Percentiles rank a stretch among this genome's conserved stretches.
phyloP scores from a whole-genome alignment of 2,888 invertebrate genomes.

The Parasteatoda lunata region DNA sequence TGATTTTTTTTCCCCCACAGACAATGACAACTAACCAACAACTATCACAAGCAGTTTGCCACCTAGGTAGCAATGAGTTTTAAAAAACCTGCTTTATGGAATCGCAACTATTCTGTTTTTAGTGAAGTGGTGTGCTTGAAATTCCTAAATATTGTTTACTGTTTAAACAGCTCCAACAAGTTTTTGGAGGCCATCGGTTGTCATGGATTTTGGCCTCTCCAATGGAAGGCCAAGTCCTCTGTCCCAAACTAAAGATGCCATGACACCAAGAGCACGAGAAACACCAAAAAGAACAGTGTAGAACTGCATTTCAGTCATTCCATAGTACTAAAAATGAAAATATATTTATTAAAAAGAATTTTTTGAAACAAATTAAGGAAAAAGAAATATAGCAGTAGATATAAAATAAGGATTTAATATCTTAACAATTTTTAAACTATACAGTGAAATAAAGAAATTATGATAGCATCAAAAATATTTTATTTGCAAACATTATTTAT shows the following conservation, averaged over 20 bases:
- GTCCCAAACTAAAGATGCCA: constrained; percentile 89
- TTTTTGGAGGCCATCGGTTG: constrained; percentile 81
- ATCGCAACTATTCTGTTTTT: constrained; percentile 33
- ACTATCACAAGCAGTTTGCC: constrained; percentile 60
- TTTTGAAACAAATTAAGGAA: background rate
- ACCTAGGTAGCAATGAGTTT: constrained; percentile 29
- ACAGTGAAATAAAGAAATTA: too few relatives aligned
- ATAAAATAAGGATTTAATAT: too few relatives aligned
- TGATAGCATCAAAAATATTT: too few relatives aligned
- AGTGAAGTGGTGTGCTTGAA: constrained; percentile 29
- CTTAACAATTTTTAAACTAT: too few relatives aligned
- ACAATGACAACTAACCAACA: constrained; percentile 60
- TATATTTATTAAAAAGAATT: background rate
- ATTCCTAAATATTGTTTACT: background rate
- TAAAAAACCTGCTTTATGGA: constrained; percentile 19
- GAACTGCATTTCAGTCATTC: constrained; percentile 92
- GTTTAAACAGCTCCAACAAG: constrained; percentile 72
- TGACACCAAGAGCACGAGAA: constrained; percentile 88
- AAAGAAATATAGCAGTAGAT: too few relatives aligned
- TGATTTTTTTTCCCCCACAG: background rate
- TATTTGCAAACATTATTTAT: too few relatives aligned
- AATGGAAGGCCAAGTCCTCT: constrained; percentile 89
- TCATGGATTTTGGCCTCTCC: constrained; percentile 90
- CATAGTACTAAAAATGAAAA: constrained; percentile 74
- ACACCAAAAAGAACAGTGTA: constrained; percentile 95